These are phyloP conservation scores for Drosophila suboccidentalis DNA, from an alignment of 2,888 invertebrate species.

Conservation along the genomic window DNA sequence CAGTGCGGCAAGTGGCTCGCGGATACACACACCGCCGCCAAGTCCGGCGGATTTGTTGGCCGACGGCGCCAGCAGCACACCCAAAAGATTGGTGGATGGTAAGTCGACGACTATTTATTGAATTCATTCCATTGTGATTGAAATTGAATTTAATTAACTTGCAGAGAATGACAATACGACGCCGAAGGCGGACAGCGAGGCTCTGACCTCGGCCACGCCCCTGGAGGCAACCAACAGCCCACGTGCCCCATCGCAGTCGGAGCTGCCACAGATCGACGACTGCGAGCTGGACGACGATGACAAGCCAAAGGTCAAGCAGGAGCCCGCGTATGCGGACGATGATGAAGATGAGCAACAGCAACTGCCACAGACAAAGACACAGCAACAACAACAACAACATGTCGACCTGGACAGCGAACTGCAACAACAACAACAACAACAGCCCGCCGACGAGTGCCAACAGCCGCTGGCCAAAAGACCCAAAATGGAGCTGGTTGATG, in stretches of 20 bases:
- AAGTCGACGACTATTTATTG: slow-evolving; percentile 62
- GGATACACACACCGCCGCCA: slow-evolving; percentile 91
- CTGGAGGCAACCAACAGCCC: slow-evolving; percentile 85
- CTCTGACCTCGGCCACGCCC: slow-evolving; percentile 15
- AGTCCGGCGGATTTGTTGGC: slow-evolving; percentile 91
- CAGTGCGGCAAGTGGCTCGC: slow-evolving; percentile 85
- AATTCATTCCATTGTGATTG: too few species aligned
- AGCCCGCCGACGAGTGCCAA: slow-evolving; percentile 63
- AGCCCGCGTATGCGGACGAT: slow-evolving; percentile 68
- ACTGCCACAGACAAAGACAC: slow-evolving; percentile 5
- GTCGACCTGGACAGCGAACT: slow-evolving; percentile 30
- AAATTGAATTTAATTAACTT: background rate
- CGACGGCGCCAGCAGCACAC: slow-evolving; percentile 93
- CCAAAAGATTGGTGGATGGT: slow-evolving; percentile 89
- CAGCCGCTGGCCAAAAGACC: slow-evolving; percentile 89
- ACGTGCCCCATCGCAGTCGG: slow-evolving; percentile 84
- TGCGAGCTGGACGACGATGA: slow-evolving; percentile 50
- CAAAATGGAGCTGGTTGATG: slow-evolving; percentile 93
- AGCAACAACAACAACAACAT: background rate
- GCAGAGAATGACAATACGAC: slow-evolving; percentile 87
- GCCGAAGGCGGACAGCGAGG: slow-evolving; percentile 86
- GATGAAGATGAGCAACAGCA: slow-evolving; percentile 50
- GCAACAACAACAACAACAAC: slow-evolving; percentile 1
- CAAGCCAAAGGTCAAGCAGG: slow-evolving; percentile 78
- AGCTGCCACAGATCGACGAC: slow-evolving; percentile 34